phyloP scores from a whole-genome alignment of 2,113 vertebrate species.

The Erpornis zantholeuca region DNA sequence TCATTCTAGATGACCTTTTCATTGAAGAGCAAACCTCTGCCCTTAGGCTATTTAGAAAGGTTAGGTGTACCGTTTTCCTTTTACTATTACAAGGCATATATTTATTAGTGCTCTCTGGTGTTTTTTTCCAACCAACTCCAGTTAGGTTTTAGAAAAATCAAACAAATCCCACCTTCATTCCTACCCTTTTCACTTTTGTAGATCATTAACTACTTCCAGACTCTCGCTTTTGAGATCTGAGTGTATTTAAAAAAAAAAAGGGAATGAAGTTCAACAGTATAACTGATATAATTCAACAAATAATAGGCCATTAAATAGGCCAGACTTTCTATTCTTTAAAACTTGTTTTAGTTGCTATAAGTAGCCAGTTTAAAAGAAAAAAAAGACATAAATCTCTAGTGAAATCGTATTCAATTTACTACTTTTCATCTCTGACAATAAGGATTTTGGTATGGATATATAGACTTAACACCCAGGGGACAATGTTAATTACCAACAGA shows the following conservation, averaged over 20 bases:
- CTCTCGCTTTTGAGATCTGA: background rate
- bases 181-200: constrained; percentile 46
- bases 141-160: constrained; percentile 34
- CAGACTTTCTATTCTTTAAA: background rate
- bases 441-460: background rate
- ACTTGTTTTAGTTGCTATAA: background rate
- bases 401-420: background rate
- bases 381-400: background rate
- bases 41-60: constrained; percentile 54
- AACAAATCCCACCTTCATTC: constrained; percentile 26
- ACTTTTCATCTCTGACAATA: background rate
- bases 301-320: background rate
- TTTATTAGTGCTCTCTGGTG: constrained; percentile 31
- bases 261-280: background rate
- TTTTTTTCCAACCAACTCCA: constrained; percentile 32
- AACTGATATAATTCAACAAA: background rate
- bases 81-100: constrained; percentile 10
- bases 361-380: background rate
- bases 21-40: constrained; percentile 64
- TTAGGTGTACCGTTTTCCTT: constrained; percentile 57
- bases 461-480: background rate
- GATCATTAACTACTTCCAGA: constrained; percentile 42
- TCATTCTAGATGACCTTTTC: constrained; percentile 70
- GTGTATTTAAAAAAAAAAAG: background rate
- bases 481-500: constrained; percentile 17